Evolutionary conservation across 2,888 invertebrate genomes (phyloP).

Genomic region (Cataglyphis livida): DNA sequence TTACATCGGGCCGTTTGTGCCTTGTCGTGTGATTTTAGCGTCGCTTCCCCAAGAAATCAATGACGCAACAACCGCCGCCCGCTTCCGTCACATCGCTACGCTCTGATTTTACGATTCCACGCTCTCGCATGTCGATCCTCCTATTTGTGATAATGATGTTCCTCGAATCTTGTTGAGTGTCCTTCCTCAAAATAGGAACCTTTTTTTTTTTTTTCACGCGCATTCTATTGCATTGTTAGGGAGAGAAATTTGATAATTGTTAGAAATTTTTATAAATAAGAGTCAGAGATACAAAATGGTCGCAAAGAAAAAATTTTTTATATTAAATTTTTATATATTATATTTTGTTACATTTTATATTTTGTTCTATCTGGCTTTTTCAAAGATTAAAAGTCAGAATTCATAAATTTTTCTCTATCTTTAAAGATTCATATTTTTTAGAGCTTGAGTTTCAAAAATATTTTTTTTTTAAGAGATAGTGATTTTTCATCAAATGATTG

Average conservation of each 20-base stretch:
- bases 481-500: background rate
- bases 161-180: background rate
- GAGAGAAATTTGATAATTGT: background rate
- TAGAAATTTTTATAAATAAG: background rate
- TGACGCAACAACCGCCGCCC: constrained; percentile 37
- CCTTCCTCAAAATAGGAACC: background rate
- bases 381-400: background rate
- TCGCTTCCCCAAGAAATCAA: constrained; percentile 51
- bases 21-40: constrained; percentile 50
- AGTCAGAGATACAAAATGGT: background rate
- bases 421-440: constrained; percentile 1
- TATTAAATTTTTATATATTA: background rate
- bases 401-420: background rate
- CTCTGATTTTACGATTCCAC: constrained; percentile 30
- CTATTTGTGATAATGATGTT: background rate
- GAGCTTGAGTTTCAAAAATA: no score
- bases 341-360: background rate
- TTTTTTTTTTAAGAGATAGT: background rate
- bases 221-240: background rate
- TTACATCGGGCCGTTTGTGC: constrained; percentile 58
- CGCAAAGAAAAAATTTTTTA: background rate
- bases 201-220: background rate
- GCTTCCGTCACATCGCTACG: constrained; percentile 6
- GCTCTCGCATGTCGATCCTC: constrained; percentile 8
- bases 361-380: background rate